Evolutionary conservation across 2,797 vertebrate species (phyloP), one percentile per base, ranked within the genome.

Genomic region (Sebastes iracundus): DNA sequence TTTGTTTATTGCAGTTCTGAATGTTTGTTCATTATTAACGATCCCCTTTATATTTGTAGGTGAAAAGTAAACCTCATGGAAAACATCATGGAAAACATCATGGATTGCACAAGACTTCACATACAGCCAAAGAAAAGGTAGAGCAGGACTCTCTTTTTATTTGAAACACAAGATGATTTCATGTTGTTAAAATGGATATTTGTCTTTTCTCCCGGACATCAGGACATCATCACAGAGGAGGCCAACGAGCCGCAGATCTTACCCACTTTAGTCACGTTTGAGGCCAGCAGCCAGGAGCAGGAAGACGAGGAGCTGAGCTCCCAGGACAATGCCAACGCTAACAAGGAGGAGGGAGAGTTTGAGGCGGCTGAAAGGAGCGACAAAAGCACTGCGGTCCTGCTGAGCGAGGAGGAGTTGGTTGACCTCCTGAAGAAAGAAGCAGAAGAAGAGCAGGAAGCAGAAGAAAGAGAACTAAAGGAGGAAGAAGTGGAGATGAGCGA

Each of bases 401-500:
- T 96, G 70, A 96, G 94, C 32, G 93, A 96, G 25, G 93, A 95
- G 49, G 93, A 93, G 70, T 75, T 96, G 60, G 85, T 83, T 1
- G 85, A 89, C 23, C 91, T 96, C 53, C 81, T 96, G 35, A 93
- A 80, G 13, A 89, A 88, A 81, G 91, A 92, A 42, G 80, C 75
- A 53, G 83, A 88, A 33, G 90, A 92, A n/a, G 88, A 90, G 56
- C 80, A 91, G 60, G 90, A 91, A 23, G 87, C 78, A 53, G 90
- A 87, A 4, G 90, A 92, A 65, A 42, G 20, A 59, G 80, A 74
- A 58, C 38, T 81, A 14, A 80, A 87, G 20, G 81, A 82, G 9
- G 63, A 77, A 32, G 77, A 82, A 9, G 63, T 27, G 63, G 63
- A 65, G n/a, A 42, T 3, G 6, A 67, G 61, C 3, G 62, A 78